Evolutionary conservation across 2,113 vertebrate species (phyloP), one percentile per base, ranked within the genome.

Genomic region (Phaethornis superciliosus): DNA sequence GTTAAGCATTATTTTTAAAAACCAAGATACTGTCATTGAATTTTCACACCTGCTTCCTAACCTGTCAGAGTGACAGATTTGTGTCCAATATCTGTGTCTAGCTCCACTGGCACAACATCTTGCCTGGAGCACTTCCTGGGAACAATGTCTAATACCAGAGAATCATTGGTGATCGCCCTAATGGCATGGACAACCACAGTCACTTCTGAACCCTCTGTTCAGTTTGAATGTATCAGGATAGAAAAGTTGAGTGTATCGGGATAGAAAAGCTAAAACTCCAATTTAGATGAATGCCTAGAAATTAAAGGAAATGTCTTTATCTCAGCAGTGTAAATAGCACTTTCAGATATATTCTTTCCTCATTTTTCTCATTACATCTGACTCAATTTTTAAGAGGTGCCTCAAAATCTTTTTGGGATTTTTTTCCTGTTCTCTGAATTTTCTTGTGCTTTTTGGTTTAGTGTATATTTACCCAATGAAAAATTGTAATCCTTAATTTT

Each of bases 41-140:
- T 91, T 81, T 89, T 93, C 69, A 81, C 64, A 74, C 46, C 70
- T 86, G 10, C 12, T 81, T 89, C 21, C 56, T 70, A 74, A 75
- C 16, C 1, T 74, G 30, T 58, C 4, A 1, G 54, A 16, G 35
- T 78, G 60, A 62, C 42, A 86, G 19, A 58, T 70, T 74, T 81
- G 23, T 27, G 17, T 47, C 64, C 51, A 59, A 54, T 42, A 91
- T 19, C 21, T 2, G 0, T 65, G 51, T 83, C 24, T 64, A 32
- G 22, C 30, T 71, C 60, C 19, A 17, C 8, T 76, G 40, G 54
- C 27, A 59, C 20, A 81, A 8, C 15, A 40, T 47, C 30, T 82
- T 1, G 1, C 33, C 33, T 47, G 58, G 12, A 82, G 12, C 33
- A 59, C 51, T 72, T 16, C 12, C n/a, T 82, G 33, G 49, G 28